A percentile compares a stretch with the other conserved stretches of the same genome.
Conservation (phyloP, 2,888 invertebrate genomes). For the Amiota mariae region DNA sequence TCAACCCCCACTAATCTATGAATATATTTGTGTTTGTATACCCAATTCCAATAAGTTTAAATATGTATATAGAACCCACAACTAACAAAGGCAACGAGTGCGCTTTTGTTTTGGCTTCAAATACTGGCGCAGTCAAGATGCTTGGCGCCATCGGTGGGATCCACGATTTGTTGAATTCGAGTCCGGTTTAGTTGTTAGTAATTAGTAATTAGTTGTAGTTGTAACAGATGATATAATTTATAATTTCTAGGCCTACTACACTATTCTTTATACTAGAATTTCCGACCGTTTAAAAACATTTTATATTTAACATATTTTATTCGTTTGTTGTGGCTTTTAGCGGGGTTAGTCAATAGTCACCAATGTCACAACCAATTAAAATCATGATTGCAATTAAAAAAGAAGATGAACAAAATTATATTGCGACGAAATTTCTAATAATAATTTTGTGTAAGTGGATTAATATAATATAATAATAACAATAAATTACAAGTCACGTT, state of each 20-base stretch:
- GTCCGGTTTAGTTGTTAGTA: no score
- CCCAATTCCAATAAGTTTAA: no score
- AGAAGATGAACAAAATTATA: neutral
- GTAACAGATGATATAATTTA: conserved; percentile 35
- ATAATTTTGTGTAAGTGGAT: conserved; percentile 8
- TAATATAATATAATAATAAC: neutral
- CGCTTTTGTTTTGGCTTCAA: conserved; percentile 35
- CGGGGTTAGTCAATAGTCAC: no score
- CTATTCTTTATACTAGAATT: no score
- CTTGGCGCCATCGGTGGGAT: conserved; percentile 35
- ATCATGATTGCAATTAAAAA: neutral
- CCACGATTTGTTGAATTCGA: conserved; percentile 3
- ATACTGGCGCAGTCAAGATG: conserved; percentile 35
- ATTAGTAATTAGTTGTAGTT: conserved; percentile 32
- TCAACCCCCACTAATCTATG: neutral
- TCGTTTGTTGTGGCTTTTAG: no score
- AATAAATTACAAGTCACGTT: neutral
- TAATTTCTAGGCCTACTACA: no score
- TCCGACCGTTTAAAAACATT: no score
- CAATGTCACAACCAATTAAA: neutral
- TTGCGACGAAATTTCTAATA: neutral
- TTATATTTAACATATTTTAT: no score
- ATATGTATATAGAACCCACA: neutral
- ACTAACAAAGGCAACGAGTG: conserved; percentile 20
- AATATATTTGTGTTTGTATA: neutral